Evolutionary conservation across 1,140 invertebrate species (phyloP), one percentile per base, ranked within the genome.

Genomic region (Bombus waltoni): DNA sequence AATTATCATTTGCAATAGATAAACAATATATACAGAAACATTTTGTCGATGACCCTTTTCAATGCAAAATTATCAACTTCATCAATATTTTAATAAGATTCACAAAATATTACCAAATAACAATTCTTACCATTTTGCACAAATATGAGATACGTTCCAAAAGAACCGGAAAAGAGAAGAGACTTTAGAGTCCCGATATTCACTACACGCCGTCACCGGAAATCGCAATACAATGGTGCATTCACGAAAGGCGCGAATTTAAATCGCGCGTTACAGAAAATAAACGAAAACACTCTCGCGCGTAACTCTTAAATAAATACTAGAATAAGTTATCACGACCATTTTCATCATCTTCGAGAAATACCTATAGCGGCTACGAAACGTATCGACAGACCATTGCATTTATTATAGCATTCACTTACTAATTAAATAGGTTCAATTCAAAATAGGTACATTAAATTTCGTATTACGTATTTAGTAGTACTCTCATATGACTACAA

Each of bases 101-200:
- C 13, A 22, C 0, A 25, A 35, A 9, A 59, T 73, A 85, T 78
- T 40, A 22, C 2, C 22, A 9, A 80, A 90, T 89, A 74, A 89
- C 66, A 59, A 75, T n/a, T 68, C 81, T 88, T 87, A 90, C 89
- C 89, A 90, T 90, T 79, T 90, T 72, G 22, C 32, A 66, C 11
- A 75, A 35, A 35, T 44, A 32, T 4, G 28, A 2, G 15, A 42
- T 70, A 59, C 32, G 47, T 71, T 57, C 28, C 70, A 5, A 47
- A 53, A 57, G 65, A 81, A 88, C 77, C 83, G 89, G 89, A 90
- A 90, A 86, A 59, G 38, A 22, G 4, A 15, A 74, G 8, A 57
- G 10, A 1, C 32, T 57, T 18, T 76, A 74, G 59, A 77, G 44
- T 25, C 74, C 74, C 4, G 15, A 68, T 81, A 18, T 44, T 40